phyloP scores from a whole-genome alignment of 2,888 invertebrate genomes.

The Polydrusus pterygomalis region DNA sequence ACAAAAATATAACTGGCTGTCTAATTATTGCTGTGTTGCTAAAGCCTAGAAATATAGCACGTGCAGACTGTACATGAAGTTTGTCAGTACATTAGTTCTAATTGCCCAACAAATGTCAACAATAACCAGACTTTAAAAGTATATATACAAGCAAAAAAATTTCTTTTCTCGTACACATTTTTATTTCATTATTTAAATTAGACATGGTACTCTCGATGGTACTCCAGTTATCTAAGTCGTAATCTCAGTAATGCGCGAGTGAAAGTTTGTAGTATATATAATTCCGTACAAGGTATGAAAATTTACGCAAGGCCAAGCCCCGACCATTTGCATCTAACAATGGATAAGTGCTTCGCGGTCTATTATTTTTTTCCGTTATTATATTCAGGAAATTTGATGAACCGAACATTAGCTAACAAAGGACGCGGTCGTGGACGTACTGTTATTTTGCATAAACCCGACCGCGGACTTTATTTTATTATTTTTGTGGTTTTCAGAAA shows the following conservation, averaged over 20 bases:
- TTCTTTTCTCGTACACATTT: neutral
- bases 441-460: conserved; percentile 12
- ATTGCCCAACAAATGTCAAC: neutral
- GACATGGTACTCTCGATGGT: conserved; percentile 14
- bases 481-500: conserved; percentile 3
- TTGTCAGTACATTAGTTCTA: neutral
- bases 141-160: neutral
- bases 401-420: conserved; percentile 23
- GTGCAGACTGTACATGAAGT: too few species aligned
- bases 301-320: conserved; percentile 34
- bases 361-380: conserved; percentile 40
- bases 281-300: conserved; percentile 21
- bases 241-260: conserved; percentile 7
- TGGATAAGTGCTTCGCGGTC: conserved; percentile 35
- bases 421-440: neutral
- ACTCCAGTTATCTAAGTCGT: conserved; percentile 4
- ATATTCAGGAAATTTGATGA: conserved; percentile 26
- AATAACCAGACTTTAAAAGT: neutral
- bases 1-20: too few species aligned
- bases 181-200: neutral
- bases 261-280: conserved; percentile 15
- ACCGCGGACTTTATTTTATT: neutral
- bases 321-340: conserved; percentile 25
- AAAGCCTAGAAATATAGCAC: too few species aligned
- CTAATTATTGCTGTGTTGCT: too few species aligned